Evolutionary conservation across 2,888 invertebrate species (phyloP).

Genomic region (Ligdia adustata): DNA sequence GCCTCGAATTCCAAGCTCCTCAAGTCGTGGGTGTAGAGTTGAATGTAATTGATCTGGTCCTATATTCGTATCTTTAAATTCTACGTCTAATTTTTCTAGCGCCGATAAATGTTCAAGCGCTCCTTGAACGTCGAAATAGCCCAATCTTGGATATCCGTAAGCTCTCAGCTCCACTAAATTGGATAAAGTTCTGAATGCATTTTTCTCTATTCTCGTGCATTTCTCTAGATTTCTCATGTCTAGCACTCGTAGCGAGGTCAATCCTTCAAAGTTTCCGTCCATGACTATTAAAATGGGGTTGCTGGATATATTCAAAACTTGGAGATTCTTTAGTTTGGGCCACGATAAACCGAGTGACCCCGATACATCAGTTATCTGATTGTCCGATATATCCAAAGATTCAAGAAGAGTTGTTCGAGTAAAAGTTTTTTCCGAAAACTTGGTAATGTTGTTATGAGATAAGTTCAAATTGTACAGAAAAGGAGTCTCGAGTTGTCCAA

Average conservation of each 20-base stretch:
- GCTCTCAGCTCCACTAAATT: conserved; percentile 89
- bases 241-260: conserved; percentile 86
- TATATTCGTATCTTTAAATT: conserved; percentile 92
- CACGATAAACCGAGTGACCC: conserved; percentile 86
- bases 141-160: conserved; percentile 90
- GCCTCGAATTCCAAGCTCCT: conserved; percentile 89
- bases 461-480: conserved; percentile 91
- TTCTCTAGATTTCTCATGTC: conserved; percentile 87
- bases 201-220: conserved; percentile 91
- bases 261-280: conserved; percentile 89
- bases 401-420: conserved; percentile 92
- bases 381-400: conserved; percentile 90
- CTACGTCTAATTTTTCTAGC: conserved; percentile 91
- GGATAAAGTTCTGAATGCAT: conserved; percentile 88
- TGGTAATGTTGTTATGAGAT: conserved; percentile 89
- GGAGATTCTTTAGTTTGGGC: conserved; percentile 88
- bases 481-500: conserved; percentile 91
- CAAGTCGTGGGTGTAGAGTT: conserved; percentile 90
- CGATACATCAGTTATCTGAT: conserved; percentile 85
- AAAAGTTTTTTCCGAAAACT: conserved; percentile 87
- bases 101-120: conserved; percentile 90
- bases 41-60: conserved; percentile 93
- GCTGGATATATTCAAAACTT: conserved; percentile 90
- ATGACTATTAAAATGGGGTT: conserved; percentile 92
- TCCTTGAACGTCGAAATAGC: conserved; percentile 94